Evolutionary conservation across 2,113 vertebrate species (phyloP), one percentile per base, ranked within the genome.

Genomic region (Dryoscopus gambensis): DNA sequence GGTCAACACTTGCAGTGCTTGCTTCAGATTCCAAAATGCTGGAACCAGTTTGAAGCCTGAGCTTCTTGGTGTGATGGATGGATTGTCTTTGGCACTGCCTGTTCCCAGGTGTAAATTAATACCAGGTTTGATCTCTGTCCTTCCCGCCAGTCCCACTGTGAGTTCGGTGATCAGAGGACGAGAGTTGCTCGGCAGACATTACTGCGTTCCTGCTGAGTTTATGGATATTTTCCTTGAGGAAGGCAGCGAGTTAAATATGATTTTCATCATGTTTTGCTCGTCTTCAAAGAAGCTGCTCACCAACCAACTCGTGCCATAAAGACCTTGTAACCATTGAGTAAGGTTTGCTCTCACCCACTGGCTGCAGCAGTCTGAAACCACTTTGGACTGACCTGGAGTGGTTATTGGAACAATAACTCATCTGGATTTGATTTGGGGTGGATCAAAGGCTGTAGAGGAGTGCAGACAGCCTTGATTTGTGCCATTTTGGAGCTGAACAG

Each of bases 301-400:
- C 37, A 52, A 0, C 71, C 22, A 40, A 0, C 20, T 73, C 10
- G 33, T 83, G 42, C 40, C 3, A 0, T 50, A 11, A 13, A 47
- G 82, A 19, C 20, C 82, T 52, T 27, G n/a, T 75, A 76, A 3
- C 31, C 12, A 0, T 0, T 7, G 14, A 53, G 52, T 19, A 16
- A 37, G 16, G 74, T 70, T 63, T 59, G 23, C 55, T 74, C 55
- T 74, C 55, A 42, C 9, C n/a, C 47, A 4, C 25, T 37, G 55
- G 8, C 42, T 78, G 5, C n/a, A 21, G 27, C 8, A 14, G 53
- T 10, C 24, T 56, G 67, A 53, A 91, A 49, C 12, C 13, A 12
- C 52, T 53, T 46, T 37, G 37, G 57, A 40, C n/a, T 65, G 9
- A 39, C 9, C 9, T 27, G 7, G 8, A 22, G 35, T 39, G 28